Conservation (phyloP, 2,797 vertebrate species). For the Karalla daura region DNA sequence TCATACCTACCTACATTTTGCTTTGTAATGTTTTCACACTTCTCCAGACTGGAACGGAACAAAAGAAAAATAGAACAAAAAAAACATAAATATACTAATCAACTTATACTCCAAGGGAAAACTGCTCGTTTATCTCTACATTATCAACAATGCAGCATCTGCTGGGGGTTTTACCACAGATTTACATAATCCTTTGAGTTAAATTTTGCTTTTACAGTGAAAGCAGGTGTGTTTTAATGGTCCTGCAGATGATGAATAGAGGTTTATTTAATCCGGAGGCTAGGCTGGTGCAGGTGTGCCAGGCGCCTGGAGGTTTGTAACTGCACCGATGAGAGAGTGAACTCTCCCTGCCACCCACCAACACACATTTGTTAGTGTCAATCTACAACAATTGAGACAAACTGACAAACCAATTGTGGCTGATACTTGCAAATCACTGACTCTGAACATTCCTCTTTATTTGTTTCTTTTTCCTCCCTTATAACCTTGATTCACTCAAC, state of each 20-base stretch:
- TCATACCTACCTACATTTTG: background rate
- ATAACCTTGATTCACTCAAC: background rate
- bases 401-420: too few species aligned
- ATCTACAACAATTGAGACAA: slow-evolving; percentile 8
- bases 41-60: too few species aligned
- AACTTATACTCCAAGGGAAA: too few species aligned
- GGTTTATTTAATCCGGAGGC: slow-evolving; percentile 39
- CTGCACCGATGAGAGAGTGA: slow-evolving; percentile 23
- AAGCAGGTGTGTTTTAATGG: slow-evolving; percentile 25
- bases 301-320: slow-evolving; percentile 53
- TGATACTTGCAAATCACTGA: background rate
- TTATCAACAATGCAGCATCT: background rate
- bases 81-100: too few species aligned
- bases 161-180: background rate
- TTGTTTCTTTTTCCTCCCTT: background rate
- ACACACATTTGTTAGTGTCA: slow-evolving; percentile 1
- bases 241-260: slow-evolving; percentile 6
- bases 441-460: background rate
- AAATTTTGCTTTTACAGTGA: background rate
- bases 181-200: background rate
- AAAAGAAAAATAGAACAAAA: too few species aligned
- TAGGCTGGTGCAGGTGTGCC: slow-evolving; percentile 58
- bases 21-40: background rate
- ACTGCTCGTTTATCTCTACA: background rate
- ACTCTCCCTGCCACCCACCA: slow-evolving; percentile 18